These are phyloP conservation scores for Indicator maculatus DNA, from an alignment of 2,113 vertebrate species.

Conservation along the genomic window DNA sequence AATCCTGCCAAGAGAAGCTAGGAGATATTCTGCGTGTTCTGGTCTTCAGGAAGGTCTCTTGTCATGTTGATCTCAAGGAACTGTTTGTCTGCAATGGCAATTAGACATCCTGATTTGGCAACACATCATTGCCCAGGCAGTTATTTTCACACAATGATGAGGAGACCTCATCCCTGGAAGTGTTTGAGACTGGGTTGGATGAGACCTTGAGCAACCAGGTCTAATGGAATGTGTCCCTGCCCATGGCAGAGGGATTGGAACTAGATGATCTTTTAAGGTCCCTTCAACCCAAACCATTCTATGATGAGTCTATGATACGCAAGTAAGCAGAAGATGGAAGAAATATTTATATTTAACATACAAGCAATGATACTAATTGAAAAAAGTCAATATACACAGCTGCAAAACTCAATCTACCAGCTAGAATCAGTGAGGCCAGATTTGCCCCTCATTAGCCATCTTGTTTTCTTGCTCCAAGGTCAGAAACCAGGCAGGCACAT, in stretches of 20 bases:
- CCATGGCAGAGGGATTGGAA: no score
- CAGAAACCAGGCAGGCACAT: neutral
- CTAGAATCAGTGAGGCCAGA: neutral
- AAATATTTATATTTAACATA: neutral
- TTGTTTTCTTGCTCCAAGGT: neutral
- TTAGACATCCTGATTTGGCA: neutral
- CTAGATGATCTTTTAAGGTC: no score
- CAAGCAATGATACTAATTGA: neutral
- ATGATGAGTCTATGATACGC: neutral
- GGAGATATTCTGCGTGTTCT: neutral
- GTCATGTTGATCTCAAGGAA: neutral
- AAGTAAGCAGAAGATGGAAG: neutral
- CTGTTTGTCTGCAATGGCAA: neutral
- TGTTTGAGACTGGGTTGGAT: no score
- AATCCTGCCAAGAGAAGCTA: constrained; percentile 3
- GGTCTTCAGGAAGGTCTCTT: neutral
- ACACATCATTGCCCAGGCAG: neutral
- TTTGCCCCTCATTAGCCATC: neutral
- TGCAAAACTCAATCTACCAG: neutral
- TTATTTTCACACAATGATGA: neutral
- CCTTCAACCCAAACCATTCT: no score
- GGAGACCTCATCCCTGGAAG: no score
- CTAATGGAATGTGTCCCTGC: no score
- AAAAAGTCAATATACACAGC: neutral
- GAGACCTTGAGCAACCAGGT: no score